Conservation (phyloP, 2,113 vertebrate species). For the Cettia cetti region DNA sequence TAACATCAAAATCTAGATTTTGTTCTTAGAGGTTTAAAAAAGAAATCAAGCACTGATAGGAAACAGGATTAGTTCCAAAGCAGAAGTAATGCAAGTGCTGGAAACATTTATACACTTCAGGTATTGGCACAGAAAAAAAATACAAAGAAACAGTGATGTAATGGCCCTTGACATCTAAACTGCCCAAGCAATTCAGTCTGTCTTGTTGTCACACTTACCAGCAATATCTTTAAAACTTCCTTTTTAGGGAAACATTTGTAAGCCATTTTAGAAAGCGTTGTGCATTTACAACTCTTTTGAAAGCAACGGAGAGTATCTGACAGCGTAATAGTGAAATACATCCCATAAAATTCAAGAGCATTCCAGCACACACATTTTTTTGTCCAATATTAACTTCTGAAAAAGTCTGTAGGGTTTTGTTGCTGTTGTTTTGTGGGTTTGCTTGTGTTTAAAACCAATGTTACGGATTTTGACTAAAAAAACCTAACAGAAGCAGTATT, state of each 20-base stretch:
- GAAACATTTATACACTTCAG: not conserved
- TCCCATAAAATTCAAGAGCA: not conserved
- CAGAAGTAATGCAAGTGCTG: not conserved
- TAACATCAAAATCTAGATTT: not conserved
- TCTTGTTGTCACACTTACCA: not conserved
- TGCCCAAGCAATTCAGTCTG: not conserved
- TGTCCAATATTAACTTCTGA: not conserved
- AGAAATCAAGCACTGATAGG: not conserved
- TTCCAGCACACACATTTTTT: not conserved
- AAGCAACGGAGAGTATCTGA: not conserved
- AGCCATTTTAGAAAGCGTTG: not conserved
- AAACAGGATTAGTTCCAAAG: not conserved
- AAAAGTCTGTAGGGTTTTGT: not conserved
- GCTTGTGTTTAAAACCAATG: not conserved
- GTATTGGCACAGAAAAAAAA: not conserved
- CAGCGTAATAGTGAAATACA: rapidly evolving
- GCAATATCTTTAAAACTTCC: not conserved
- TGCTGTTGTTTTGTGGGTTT: not conserved
- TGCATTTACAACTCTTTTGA: not conserved
- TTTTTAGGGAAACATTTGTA: not conserved
- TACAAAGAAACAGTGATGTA: not conserved
- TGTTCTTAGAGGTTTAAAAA: not conserved
- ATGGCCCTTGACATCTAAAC: not conserved
- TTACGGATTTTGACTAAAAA: not conserved
- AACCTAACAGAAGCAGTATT: not conserved